A percentile compares a stretch with the other conserved stretches of the same genome.
Conservation (phyloP, 53 echinoderm and acorn worm species). For the Paracentrotus lividus region DNA sequence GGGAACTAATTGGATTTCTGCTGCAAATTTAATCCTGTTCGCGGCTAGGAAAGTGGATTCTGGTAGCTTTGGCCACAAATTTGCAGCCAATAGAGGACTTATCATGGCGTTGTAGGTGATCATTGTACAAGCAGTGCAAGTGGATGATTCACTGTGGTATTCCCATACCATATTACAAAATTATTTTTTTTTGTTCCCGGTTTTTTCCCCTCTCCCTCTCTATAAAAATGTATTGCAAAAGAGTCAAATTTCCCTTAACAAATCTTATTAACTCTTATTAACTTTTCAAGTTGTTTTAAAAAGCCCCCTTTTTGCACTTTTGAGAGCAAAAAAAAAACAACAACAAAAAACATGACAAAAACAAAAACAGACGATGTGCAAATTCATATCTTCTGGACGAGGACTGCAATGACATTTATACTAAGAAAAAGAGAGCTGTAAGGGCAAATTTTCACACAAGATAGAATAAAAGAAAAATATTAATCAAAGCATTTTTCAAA, state of each 20-base stretch:
- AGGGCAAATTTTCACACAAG: too few relatives aligned
- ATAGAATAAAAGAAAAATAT: too few relatives aligned
- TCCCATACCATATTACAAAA: conserved; percentile 3
- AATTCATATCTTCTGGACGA: too few relatives aligned
- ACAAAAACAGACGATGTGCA: too few relatives aligned
- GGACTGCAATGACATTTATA: too few relatives aligned
- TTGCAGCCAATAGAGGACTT: conserved; percentile 18
- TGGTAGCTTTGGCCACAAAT: conserved; percentile 13
- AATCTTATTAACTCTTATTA: background rate
- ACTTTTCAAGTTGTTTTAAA: too few relatives aligned
- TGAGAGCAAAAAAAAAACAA: too few relatives aligned
- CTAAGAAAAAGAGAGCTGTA: too few relatives aligned
- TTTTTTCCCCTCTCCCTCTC: background rate
- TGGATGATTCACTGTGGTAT: conserved; percentile 42
- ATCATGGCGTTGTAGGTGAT: background rate
- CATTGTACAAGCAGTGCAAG: conserved; percentile 19
- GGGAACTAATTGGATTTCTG: conserved; percentile 57
- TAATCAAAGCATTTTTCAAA: too few relatives aligned
- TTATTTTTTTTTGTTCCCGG: background rate
- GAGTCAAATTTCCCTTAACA: background rate
- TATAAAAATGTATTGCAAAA: background rate
- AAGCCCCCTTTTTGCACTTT: too few relatives aligned
- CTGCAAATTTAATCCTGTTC: conserved; percentile 69
- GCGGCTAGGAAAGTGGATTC: conserved; percentile 57
- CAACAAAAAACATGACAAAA: too few relatives aligned